A percentile compares a stretch with the other conserved stretches of the same genome.
phyloP scores from a whole-genome alignment of 1,140 invertebrate species.

The Akabosia matsudoensis region DNA sequence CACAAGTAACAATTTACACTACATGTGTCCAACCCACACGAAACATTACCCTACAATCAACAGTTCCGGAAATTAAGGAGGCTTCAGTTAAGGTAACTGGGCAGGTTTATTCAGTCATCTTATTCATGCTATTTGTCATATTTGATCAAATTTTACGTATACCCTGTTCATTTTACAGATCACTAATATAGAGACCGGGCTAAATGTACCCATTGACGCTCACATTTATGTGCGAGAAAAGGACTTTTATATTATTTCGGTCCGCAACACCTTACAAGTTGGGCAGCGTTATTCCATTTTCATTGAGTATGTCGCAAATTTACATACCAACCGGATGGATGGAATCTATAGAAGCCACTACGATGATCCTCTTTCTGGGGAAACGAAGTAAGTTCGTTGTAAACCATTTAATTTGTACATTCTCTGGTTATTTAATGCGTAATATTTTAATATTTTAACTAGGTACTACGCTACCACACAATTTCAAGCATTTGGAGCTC shows the following conservation, averaged over 20 bases:
- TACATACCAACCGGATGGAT: not conserved
- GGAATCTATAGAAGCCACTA: conserved; percentile 18
- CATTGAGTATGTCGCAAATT: conserved; percentile 17
- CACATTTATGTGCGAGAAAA: conserved; percentile 24
- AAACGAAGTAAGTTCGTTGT: not conserved
- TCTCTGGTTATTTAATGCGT: not conserved
- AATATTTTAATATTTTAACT: not conserved
- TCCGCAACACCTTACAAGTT: not conserved
- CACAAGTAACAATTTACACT: not conserved
- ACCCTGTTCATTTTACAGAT: conserved; percentile 13
- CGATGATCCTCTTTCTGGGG: conserved; percentile 4
- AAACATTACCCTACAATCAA: conserved; percentile 12
- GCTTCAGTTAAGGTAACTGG: not conserved
- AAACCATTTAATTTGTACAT: not conserved
- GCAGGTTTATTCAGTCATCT: not conserved
- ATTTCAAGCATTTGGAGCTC: conserved; percentile 49
- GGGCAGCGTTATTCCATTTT: not conserved
- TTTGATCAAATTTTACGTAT: not conserved
- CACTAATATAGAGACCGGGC: not conserved
- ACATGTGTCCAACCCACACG: not conserved
- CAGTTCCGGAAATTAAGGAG: conserved; percentile 6
- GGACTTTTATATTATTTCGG: conserved; percentile 28
- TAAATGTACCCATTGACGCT: not conserved
- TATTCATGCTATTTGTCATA: no score
- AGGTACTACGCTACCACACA: not conserved